Evolutionary conservation across 2,888 invertebrate genomes (phyloP).

Genomic region (Chymomyza amoena): DNA sequence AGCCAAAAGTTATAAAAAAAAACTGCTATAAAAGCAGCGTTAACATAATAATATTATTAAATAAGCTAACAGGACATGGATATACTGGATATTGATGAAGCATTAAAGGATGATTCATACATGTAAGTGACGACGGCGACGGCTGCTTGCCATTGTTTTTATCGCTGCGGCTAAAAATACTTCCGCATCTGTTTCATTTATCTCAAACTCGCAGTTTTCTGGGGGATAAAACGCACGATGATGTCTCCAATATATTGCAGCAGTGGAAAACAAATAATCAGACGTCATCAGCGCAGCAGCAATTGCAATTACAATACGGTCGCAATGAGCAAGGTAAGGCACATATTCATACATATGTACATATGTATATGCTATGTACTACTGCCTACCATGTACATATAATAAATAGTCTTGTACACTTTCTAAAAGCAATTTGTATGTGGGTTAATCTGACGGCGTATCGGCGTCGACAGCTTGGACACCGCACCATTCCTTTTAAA

Average conservation of each 20-base stretch:
- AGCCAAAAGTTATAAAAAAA: slow-evolving; percentile 12
- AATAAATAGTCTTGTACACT: slow-evolving; percentile 22
- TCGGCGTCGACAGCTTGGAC: slow-evolving; percentile 34
- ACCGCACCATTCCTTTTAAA: slow-evolving; percentile 1
- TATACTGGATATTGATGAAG: slow-evolving; percentile 78
- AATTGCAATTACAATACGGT: slow-evolving; percentile 34
- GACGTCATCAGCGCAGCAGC: slow-evolving; percentile 42
- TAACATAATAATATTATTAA: background rate
- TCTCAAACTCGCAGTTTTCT: slow-evolving; percentile 66
- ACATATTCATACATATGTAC: slow-evolving; percentile 7
- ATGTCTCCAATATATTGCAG: slow-evolving; percentile 78
- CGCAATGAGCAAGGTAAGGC: slow-evolving; percentile 73
- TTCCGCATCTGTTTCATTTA: slow-evolving; percentile 22
- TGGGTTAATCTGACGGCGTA: slow-evolving; percentile 48
- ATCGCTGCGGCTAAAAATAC: slow-evolving; percentile 33
- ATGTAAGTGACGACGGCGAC: slow-evolving; percentile 66
- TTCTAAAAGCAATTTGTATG: slow-evolving; percentile 48
- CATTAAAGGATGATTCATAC: slow-evolving; percentile 78
- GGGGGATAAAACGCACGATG: slow-evolving; percentile 78
- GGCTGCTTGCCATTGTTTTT: slow-evolving; percentile 19
- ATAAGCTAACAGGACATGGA: slow-evolving; percentile 66
- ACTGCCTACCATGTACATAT: slow-evolving; percentile 26
- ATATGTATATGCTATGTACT: slow-evolving; percentile 11
- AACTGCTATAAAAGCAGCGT: slow-evolving; percentile 19
- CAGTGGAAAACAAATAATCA: slow-evolving; percentile 78